Percentiles rank a stretch among this genome's conserved stretches.
phyloP scores from a whole-genome alignment of 92 coral and sea anemone species.

The Actinostola sp. region DNA sequence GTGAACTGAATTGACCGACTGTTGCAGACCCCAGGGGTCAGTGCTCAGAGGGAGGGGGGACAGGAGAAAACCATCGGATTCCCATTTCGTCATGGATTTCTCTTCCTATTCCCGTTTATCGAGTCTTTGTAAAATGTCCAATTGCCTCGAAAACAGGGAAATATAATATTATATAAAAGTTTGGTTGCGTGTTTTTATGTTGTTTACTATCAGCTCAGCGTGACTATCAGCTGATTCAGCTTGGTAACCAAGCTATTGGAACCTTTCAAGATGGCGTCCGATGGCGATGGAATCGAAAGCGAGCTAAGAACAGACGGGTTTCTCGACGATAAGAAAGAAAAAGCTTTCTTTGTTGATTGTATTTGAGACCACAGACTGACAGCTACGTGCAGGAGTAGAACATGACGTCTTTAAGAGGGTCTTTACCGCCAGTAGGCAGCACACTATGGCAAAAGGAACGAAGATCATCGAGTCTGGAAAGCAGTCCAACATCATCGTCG shows the following conservation, averaged over 20 bases:
- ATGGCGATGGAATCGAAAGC: background rate
- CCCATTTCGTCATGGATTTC: too few species aligned
- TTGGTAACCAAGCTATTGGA: conserved; percentile 16
- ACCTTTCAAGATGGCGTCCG: conserved; percentile 33
- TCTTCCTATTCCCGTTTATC: too few species aligned
- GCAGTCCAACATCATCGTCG: conserved; percentile 37
- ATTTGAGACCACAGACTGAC: background rate
- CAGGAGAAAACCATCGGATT: too few species aligned
- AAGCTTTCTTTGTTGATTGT: background rate
- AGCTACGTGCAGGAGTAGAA: conserved; percentile 15
- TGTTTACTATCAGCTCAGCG: too few species aligned
- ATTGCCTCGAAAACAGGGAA: too few species aligned
- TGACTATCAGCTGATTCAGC: conserved; percentile 20
- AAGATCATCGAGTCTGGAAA: conserved; percentile 67
- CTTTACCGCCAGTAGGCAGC: conserved; percentile 92
- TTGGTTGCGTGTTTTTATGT: too few species aligned
- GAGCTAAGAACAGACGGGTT: background rate
- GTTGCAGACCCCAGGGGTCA: too few species aligned
- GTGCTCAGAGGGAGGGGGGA: too few species aligned
- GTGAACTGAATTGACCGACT: too few species aligned
- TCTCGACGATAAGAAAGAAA: background rate
- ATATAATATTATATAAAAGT: too few species aligned
- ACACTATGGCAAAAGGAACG: conserved; percentile 95
- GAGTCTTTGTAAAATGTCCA: too few species aligned
- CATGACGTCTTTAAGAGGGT: conserved; percentile 90